Evolutionary conservation across 2,888 invertebrate species (phyloP).

Genomic region (Apodemia mormo): DNA sequence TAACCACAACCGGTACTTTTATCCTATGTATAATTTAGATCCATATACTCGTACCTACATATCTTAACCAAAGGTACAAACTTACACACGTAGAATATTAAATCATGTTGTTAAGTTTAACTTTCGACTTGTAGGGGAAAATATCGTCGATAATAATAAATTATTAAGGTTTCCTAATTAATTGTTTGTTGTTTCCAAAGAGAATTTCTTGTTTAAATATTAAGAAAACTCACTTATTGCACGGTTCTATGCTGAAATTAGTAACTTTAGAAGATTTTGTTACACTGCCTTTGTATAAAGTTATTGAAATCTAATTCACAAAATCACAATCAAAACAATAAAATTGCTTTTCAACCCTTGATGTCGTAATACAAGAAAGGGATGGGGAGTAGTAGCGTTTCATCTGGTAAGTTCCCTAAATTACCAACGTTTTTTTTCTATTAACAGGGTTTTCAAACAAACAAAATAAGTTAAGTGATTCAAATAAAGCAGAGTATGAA

Average conservation of each 20-base stretch:
- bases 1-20: too few relatives aligned
- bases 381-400: neutral
- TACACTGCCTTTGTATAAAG: constrained; percentile 1
- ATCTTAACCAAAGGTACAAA: neutral
- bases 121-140: neutral
- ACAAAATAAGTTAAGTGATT: too few relatives aligned
- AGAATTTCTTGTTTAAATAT: constrained; percentile 2
- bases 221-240: constrained; percentile 5
- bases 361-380: neutral
- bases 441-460: too few relatives aligned
- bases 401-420: neutral
- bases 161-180: neutral
- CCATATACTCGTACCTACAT: too few relatives aligned
- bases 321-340: too few relatives aligned
- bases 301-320: neutral
- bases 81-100: neutral
- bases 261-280: neutral
- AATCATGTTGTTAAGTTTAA: neutral
- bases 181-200: constrained; percentile 1
- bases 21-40: too few relatives aligned
- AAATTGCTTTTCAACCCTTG: too few relatives aligned
- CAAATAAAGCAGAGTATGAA: too few relatives aligned
- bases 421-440: neutral
- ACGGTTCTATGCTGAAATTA: neutral
- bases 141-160: neutral